phyloP scores from a whole-genome alignment of 1,140 invertebrate genomes.

The Psilanteris sp. region DNA sequence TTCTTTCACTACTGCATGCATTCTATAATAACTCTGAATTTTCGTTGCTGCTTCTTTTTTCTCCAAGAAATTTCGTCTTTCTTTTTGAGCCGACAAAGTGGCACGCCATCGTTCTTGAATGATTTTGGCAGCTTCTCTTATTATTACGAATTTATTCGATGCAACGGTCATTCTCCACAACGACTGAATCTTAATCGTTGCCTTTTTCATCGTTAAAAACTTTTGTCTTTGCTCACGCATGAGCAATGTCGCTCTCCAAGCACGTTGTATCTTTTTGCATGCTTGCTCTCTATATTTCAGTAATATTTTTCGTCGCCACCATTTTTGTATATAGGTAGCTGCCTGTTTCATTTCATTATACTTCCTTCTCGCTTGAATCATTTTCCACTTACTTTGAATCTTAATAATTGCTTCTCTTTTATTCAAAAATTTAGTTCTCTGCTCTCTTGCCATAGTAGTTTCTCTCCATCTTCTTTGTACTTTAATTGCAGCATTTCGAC shows the following conservation, averaged over 20 bases:
- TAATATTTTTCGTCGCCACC: conserved; percentile 65
- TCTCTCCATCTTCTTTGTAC: conserved; percentile 68
- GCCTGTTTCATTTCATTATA: conserved; percentile 31
- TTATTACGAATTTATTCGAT: conserved; percentile 50
- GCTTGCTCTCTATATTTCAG: conserved; percentile 53
- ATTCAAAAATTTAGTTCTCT: conserved; percentile 62
- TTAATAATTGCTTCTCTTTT: conserved; percentile 58
- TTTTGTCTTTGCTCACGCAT: conserved; percentile 27
- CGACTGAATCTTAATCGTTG: conserved; percentile 60
- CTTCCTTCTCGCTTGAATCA: conserved; percentile 29
- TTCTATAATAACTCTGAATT: conserved; percentile 58
- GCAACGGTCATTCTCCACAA: conserved; percentile 50
- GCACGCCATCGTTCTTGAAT: conserved; percentile 61
- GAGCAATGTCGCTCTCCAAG: conserved; percentile 63
- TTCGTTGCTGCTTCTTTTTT: conserved; percentile 31
- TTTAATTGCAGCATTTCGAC: conserved; percentile 23
- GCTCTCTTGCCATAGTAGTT: conserved; percentile 54
- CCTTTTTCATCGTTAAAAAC: conserved; percentile 27
- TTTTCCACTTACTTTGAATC: conserved; percentile 71
- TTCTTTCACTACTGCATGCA: neutral
- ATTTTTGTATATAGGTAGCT: conserved; percentile 53
- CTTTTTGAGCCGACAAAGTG: neutral
- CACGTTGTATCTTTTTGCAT: conserved; percentile 68
- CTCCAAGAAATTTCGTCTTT: conserved; percentile 31
- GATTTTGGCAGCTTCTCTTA: conserved; percentile 53